Conservation (phyloP, 2,888 invertebrate genomes). For the Drosophila anomalata region DNA sequence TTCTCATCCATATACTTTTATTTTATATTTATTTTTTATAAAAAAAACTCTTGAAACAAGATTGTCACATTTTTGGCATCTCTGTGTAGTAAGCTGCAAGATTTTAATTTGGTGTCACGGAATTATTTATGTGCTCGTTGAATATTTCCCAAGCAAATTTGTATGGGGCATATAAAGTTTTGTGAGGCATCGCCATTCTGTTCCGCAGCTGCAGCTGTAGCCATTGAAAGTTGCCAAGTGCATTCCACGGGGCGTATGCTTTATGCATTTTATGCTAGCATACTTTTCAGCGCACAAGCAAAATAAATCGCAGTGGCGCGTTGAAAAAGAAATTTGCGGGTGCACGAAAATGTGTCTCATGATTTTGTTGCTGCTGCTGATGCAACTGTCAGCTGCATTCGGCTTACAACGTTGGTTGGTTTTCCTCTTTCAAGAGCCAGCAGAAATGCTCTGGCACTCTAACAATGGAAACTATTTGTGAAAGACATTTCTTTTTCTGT, state of each 20-base stretch:
- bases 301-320: slow-evolving; percentile 46
- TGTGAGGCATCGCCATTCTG: slow-evolving; percentile 25
- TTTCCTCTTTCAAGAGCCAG: slow-evolving; percentile 10
- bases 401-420: slow-evolving; percentile 10
- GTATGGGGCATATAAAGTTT: slow-evolving; percentile 21
- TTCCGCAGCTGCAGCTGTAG: slow-evolving; percentile 1
- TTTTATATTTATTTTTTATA: neutral
- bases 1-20: neutral
- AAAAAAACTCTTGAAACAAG: neutral
- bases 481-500: slow-evolving; percentile 6
- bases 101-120: slow-evolving; percentile 38
- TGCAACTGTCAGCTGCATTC: slow-evolving; percentile 37
- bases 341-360: slow-evolving; percentile 56
- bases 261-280: slow-evolving; percentile 73
- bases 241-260: slow-evolving; percentile 62
- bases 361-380: slow-evolving; percentile 15
- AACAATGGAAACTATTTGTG: slow-evolving; percentile 22
- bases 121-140: slow-evolving; percentile 29
- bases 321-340: slow-evolving; percentile 60
- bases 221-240: slow-evolving; percentile 33
- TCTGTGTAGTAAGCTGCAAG: slow-evolving; percentile 14
- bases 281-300: slow-evolving; percentile 65
- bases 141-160: slow-evolving; percentile 27
- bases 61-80: too few relatives aligned
- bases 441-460: slow-evolving; percentile 26